A percentile compares a stretch with the other conserved stretches of the same genome.
Evolutionary conservation across 2,888 invertebrate species (phyloP).

Genomic region (Oscheius sp.): DNA sequence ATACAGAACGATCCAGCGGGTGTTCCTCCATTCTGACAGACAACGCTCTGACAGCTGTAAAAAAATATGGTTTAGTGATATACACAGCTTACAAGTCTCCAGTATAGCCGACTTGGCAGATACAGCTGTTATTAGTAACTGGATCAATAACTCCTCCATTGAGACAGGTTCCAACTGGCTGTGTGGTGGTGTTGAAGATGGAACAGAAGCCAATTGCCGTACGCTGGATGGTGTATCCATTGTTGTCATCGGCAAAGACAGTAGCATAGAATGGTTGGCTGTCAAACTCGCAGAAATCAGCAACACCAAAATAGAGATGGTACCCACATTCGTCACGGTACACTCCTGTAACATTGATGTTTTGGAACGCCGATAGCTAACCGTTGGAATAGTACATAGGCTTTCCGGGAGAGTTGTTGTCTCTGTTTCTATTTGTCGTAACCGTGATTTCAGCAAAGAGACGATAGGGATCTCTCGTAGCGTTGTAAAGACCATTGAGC

Average conservation of each 20-base stretch:
- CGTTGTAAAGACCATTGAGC: slow-evolving; percentile 56
- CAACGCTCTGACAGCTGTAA: slow-evolving; percentile 53
- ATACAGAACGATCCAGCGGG: slow-evolving; percentile 51
- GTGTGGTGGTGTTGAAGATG: slow-evolving; percentile 41
- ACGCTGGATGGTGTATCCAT: slow-evolving; percentile 63
- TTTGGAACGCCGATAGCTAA: background rate
- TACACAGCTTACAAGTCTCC: slow-evolving; percentile 52
- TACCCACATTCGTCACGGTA: slow-evolving; percentile 60
- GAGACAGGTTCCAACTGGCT: slow-evolving; percentile 54
- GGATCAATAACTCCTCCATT: slow-evolving; percentile 65
- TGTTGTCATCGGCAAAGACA: slow-evolving; percentile 62
- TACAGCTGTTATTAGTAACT: slow-evolving; percentile 54
- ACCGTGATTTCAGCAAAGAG: slow-evolving; percentile 65
- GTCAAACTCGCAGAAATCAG: slow-evolving; percentile 55
- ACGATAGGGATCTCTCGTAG: slow-evolving; percentile 58
- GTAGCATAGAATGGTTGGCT: slow-evolving; percentile 62
- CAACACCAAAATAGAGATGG: slow-evolving; percentile 65
- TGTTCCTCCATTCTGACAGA: slow-evolving; percentile 62
- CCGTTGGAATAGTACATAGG: slow-evolving; percentile 65
- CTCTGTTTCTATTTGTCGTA: slow-evolving; percentile 50
- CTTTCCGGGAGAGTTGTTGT: slow-evolving; percentile 40
- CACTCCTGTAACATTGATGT: slow-evolving; percentile 39
- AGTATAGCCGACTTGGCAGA: slow-evolving; percentile 57
- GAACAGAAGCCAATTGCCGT: slow-evolving; percentile 60
- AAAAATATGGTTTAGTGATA: background rate